phyloP scores from a whole-genome alignment of 2,113 vertebrate genomes.

The Eurypyga helias region DNA sequence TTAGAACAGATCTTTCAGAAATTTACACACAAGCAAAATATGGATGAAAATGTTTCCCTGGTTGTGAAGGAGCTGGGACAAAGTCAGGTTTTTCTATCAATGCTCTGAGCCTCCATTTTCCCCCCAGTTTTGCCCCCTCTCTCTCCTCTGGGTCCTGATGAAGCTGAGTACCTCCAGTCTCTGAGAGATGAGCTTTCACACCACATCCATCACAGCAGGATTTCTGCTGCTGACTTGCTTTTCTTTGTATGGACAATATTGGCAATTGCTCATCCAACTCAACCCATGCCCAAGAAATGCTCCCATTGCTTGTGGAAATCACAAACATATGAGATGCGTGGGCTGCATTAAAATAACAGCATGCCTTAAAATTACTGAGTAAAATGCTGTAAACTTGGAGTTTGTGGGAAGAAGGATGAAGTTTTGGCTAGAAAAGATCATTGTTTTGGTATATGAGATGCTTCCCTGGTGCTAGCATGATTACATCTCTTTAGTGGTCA shows the following conservation, averaged over 20 bases:
- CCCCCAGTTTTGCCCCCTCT: background rate
- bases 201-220: background rate
- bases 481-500: background rate
- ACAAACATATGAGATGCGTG: rapidly evolving
- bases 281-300: background rate
- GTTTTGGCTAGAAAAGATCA: background rate
- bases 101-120: background rate
- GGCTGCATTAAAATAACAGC: background rate
- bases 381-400: background rate
- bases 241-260: rapidly evolving
- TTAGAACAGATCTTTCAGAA: background rate
- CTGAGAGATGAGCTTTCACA: background rate
- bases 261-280: background rate
- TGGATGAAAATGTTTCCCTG: background rate
- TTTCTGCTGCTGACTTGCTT: background rate
- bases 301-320: background rate
- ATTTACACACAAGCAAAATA: background rate
- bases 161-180: background rate
- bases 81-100: background rate
- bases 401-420: background rate
- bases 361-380: background rate
- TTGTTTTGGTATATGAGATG: background rate
- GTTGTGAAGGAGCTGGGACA: background rate
- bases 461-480: background rate
- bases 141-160: background rate